Percentiles rank a stretch among this genome's conserved stretches.
Conservation (phyloP, 2,113 vertebrate species). For the Tachycineta bicolor region DNA sequence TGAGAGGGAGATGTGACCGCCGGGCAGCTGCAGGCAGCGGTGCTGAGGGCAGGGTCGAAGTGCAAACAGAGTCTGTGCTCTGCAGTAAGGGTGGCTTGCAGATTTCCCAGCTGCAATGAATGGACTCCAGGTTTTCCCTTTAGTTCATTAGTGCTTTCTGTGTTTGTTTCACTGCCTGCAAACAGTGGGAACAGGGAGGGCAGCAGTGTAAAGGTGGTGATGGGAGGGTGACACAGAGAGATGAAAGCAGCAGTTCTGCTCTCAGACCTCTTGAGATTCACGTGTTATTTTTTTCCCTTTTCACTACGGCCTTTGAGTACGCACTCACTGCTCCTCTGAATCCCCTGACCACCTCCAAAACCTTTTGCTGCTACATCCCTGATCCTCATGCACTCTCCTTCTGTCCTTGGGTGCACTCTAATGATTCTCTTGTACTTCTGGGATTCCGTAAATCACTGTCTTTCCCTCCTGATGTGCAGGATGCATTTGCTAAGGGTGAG, state of each 20-base stretch:
- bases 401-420: not conserved
- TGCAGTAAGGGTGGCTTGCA: not conserved
- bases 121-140: not conserved
- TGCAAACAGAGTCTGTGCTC: not conserved
- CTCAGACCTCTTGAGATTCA: not conserved
- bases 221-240: not conserved
- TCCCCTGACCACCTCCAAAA: not conserved
- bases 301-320: not conserved
- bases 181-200: not conserved
- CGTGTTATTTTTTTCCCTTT: not conserved
- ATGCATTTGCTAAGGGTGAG: constrained; percentile 91
- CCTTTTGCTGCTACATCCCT: not conserved
- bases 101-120: not conserved
- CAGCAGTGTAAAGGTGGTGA: not conserved
- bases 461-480: constrained; percentile 68
- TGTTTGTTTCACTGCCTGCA: not conserved
- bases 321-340: not conserved
- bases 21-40: not conserved
- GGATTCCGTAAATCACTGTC: not conserved
- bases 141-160: not conserved
- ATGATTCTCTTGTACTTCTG: not conserved
- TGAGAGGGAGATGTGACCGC: constrained; percentile 52
- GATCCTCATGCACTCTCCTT: not conserved
- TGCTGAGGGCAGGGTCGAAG: not conserved
- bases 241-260: not conserved